A percentile compares a stretch with the other conserved stretches of the same genome.
Evolutionary conservation across 2,113 vertebrate genomes (phyloP).

Genomic region (Callopanchax toddi): DNA sequence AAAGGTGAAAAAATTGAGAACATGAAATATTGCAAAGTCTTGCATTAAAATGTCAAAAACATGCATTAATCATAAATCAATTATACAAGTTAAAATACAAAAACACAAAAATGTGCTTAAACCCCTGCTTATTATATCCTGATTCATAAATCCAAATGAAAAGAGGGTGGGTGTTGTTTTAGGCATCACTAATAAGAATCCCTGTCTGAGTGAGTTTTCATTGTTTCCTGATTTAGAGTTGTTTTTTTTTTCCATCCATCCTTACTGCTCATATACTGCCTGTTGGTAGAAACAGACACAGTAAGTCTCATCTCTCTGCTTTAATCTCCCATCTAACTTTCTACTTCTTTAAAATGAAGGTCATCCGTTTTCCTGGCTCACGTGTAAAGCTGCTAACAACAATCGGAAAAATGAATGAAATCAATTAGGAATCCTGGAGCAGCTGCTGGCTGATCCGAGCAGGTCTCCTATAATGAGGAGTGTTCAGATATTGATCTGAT

Average conservation of each 20-base stretch:
- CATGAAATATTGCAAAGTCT: no score
- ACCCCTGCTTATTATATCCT: no score
- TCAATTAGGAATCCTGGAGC: constrained; percentile 48
- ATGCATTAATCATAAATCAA: no score
- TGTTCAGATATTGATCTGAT: constrained; percentile 49
- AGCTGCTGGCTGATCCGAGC: constrained; percentile 12
- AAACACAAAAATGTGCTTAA: no score
- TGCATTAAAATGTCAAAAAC: no score
- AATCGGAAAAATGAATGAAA: constrained; percentile 48
- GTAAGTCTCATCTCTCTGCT: constrained; percentile 5
- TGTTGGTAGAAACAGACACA: neutral
- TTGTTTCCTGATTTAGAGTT: neutral
- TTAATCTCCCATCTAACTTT: neutral
- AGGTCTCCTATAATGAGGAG: constrained; percentile 17
- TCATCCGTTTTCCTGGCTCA: constrained; percentile 34
- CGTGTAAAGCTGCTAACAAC: constrained; percentile 4
- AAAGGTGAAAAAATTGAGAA: no score
- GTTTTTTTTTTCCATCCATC: no score
- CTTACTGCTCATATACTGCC: constrained; percentile 20
- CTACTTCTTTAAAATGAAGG: constrained; percentile 13
- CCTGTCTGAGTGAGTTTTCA: no score
- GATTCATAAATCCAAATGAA: no score
- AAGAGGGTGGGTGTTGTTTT: no score
- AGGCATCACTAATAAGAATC: no score
- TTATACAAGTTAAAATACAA: no score